phyloP scores from a whole-genome alignment of 2,888 invertebrate species.

The Phania funesta region DNA sequence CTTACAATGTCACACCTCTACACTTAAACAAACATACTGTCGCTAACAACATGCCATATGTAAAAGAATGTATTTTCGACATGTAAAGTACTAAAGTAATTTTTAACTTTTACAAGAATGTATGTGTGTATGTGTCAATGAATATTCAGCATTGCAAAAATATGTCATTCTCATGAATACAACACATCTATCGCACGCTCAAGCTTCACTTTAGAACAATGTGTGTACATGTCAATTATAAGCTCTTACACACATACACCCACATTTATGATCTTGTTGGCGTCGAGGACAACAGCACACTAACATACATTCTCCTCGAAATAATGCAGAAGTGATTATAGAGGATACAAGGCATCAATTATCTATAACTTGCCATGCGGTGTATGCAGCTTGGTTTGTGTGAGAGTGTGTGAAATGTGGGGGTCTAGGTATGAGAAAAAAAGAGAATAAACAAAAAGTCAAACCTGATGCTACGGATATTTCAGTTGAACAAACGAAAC shows the following conservation, averaged over 20 bases:
- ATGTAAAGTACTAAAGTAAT: constrained; percentile 35
- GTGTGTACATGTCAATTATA: neutral
- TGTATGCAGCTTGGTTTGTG: neutral
- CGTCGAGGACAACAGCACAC: constrained; percentile 14
- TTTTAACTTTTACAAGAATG: constrained; percentile 17
- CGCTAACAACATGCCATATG: neutral
- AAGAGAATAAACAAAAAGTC: neutral
- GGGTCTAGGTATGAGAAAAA: neutral
- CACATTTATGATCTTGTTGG: constrained; percentile 12
- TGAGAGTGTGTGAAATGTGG: neutral
- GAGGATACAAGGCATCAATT: constrained; percentile 57
- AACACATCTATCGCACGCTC: neutral
- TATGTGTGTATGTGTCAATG: constrained; percentile 18
- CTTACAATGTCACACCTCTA: constrained; percentile 1
- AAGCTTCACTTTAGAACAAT: constrained; percentile 27
- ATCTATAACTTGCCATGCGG: constrained; percentile 47
- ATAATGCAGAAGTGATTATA: constrained; percentile 54
- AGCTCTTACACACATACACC: constrained; percentile 1
- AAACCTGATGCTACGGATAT: constrained; percentile 9
- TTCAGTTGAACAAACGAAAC: constrained; percentile 35
- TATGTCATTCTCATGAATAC: constrained; percentile 47
- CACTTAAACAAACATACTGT: neutral
- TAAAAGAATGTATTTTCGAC: neutral
- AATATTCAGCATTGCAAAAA: constrained; percentile 29
- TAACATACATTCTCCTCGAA: neutral